A percentile compares a stretch with the other conserved stretches of the same genome.
Conservation (phyloP, 92 coral and sea anemone species). For the Paragorgia papillata region DNA sequence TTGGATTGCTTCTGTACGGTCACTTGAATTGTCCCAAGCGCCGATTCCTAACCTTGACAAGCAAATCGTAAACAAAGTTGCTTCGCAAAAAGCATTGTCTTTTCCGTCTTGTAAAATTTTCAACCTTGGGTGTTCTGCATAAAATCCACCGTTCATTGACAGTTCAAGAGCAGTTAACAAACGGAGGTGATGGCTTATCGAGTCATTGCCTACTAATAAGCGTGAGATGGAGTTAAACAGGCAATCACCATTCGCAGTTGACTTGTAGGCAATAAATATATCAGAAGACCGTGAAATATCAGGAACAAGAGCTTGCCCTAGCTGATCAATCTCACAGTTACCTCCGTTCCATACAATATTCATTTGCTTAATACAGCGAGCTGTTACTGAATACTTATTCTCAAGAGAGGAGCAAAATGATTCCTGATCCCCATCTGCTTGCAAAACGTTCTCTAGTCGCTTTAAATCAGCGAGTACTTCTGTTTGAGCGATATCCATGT, state of each 20-base stretch:
- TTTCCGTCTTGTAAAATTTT: not conserved
- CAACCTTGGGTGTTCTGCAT: conserved; percentile 35
- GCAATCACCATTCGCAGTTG: conserved; percentile 48
- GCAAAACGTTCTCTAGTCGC: not conserved
- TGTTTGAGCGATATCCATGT: not conserved
- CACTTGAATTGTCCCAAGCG: conserved; percentile 1
- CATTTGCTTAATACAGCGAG: conserved; percentile 28
- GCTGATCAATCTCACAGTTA: conserved; percentile 18
- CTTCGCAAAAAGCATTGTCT: not conserved
- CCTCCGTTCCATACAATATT: not conserved
- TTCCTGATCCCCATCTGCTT: not conserved
- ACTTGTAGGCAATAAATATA: conserved; percentile 13
- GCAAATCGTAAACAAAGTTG: conserved; percentile 30
- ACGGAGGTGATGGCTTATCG: conserved; percentile 17
- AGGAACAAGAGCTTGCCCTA: conserved; percentile 42
- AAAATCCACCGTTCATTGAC: conserved; percentile 14
- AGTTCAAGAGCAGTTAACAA: conserved; percentile 44
- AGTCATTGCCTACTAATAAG: conserved; percentile 42
- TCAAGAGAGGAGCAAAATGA: not conserved
- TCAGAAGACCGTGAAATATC: conserved; percentile 22
- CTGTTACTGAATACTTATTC: conserved; percentile 13
- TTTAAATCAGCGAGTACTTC: not conserved
- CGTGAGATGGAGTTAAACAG: conserved; percentile 44
- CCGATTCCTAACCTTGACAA: conserved; percentile 31
- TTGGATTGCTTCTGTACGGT: conserved; percentile 17